Conservation (phyloP, 2,888 invertebrate species). For the Eilema sororculum region DNA sequence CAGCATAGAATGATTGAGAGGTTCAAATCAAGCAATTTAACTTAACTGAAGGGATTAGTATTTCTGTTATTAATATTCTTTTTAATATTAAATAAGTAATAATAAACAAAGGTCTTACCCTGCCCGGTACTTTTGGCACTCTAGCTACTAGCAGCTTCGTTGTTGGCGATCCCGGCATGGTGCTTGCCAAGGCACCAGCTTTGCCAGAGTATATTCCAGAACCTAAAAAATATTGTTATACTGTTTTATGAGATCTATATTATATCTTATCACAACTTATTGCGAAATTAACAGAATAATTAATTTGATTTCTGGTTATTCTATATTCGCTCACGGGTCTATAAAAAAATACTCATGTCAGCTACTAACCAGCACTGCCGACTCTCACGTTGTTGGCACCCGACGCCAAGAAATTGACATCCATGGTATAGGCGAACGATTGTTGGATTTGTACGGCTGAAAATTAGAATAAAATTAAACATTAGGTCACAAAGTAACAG, state of each 20-base stretch:
- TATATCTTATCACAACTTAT: too few species aligned
- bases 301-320: too few species aligned
- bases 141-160: slow-evolving; percentile 76
- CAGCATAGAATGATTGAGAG: too few species aligned
- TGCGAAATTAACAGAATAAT: too few species aligned
- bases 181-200: slow-evolving; percentile 77
- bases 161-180: slow-evolving; percentile 77
- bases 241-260: not conserved
- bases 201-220: slow-evolving; percentile 91
- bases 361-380: slow-evolving; percentile 85
- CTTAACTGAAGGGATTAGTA: too few species aligned
- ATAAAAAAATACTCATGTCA: too few species aligned
- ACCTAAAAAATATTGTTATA: slow-evolving; percentile 79
- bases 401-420: slow-evolving; percentile 90
- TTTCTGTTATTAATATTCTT: too few species aligned
- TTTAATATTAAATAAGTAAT: too few species aligned
- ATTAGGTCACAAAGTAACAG: too few species aligned
- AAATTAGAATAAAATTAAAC: slow-evolving; percentile 43
- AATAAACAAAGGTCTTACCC: slow-evolving; percentile 55
- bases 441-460: slow-evolving; percentile 90
- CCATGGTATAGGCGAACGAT: slow-evolving; percentile 89
- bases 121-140: slow-evolving; percentile 81
- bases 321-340: too few species aligned
- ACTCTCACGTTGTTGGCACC: slow-evolving; percentile 89
- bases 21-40: too few species aligned